Base-by-base conservation (phyloP, 2,797 vertebrate genomes). In the Botia kubotai region DNA sequence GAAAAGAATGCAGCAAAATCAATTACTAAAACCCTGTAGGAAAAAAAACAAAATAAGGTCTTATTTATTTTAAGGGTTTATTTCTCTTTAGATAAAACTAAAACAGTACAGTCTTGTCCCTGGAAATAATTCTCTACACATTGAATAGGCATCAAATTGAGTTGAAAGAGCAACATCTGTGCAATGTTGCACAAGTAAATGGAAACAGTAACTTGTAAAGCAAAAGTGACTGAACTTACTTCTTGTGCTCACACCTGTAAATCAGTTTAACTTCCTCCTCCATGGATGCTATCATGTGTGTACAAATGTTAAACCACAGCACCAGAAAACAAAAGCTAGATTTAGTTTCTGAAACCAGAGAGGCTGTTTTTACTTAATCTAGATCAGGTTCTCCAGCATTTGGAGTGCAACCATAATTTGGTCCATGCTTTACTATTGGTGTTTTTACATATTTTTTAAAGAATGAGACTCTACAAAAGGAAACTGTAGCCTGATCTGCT, bases 281-380 rank as follows among this genome's bases (percentile, higher is more conserved):
- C 19, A 57, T 53, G 55, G 63, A 52, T 77, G 75, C 36, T 52
- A 52, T 83, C 43, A 46, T n/a, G 74, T 36, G 85, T 46, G 87
- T 91, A 89, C 89, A 89, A 87, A 87, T 8, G 60, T 57, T 79
- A 75, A 88, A 88, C 89, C 86, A 88, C 84, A 3, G 84, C 83
- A 85, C 86, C 79, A 81, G 57, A 16, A 75, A 50, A 50, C 48
- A 93, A 92, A 89, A 88, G 88, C 33, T 65, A 89, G 91, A 63
- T 92, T 90, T 89, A 85, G 82, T 93, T 92, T 90, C 92, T 82
- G 92, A 92, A 93, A 94, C 90, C 88, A 83, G 90, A 94, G 88
- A 92, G 88, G 89, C 85, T 90, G 87, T 91, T 93, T 92, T 93
- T 86, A 77, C 86, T 89, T 85, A 73, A 82, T 92, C 87, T 90